phyloP scores from a whole-genome alignment of 1,140 invertebrate species.

The Diorhabda carinulata region DNA sequence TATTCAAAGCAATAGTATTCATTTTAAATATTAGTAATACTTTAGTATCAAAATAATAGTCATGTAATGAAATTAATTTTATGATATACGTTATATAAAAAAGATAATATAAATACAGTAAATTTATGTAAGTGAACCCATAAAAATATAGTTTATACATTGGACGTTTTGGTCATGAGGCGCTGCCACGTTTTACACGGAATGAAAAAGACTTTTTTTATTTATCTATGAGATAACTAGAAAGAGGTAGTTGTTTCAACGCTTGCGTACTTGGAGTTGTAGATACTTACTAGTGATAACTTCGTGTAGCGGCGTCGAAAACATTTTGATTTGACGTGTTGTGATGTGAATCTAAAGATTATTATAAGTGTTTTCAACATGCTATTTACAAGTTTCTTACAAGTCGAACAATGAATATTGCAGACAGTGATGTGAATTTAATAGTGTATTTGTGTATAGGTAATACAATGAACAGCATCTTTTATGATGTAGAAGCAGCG shows the following conservation, averaged over 20 bases:
- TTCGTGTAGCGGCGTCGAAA: conserved; percentile 41
- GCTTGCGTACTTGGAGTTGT: conserved; percentile 33
- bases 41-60: too few relatives aligned
- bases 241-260: conserved; percentile 27
- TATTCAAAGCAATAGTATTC: too few relatives aligned
- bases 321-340: conserved; percentile 39
- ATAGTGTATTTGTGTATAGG: conserved; percentile 19
- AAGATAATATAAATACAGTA: too few relatives aligned
- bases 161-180: too few relatives aligned
- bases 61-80: too few relatives aligned
- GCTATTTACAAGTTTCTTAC: conserved; percentile 4
- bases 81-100: too few relatives aligned
- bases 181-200: too few relatives aligned
- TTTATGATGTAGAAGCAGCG: conserved; percentile 38
- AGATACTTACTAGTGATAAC: conserved; percentile 31
- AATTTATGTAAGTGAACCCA: too few relatives aligned
- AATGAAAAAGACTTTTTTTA: too few relatives aligned
- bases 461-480: conserved; percentile 31
- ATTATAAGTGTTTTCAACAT: conserved; percentile 26
- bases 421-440: conserved; percentile 26
- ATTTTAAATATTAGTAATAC: too few relatives aligned
- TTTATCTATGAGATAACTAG: too few relatives aligned
- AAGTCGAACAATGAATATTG: conserved; percentile 23
- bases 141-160: too few relatives aligned
- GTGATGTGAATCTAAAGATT: conserved; percentile 33